Evolutionary conservation across 1,140 invertebrate species (phyloP), one percentile per base, ranked within the genome.

Genomic region (Tetramorium parvispinum): DNA sequence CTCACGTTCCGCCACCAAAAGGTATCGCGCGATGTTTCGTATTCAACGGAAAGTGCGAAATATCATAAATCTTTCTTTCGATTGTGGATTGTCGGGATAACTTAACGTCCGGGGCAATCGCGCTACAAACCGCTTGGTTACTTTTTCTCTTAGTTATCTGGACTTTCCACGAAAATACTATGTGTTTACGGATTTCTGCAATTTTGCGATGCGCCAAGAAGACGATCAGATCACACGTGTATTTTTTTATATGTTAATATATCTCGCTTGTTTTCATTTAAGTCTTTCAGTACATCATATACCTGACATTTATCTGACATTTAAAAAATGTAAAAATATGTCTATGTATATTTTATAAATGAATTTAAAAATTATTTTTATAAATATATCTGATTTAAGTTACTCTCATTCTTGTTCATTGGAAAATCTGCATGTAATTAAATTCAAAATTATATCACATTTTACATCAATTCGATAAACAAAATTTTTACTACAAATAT

Each of bases 11-110:
- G 24, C 53, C 53, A 18, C 53, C 79, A 7, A 83, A 83, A 83
- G 79, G 40, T 83, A 83, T 83, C 73, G 61, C 73, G 61, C 71
- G 49, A 37, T 49, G 51, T 86, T 86, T 86, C 32, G 51, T 86
- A 86, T 86, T 81, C 85, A 86, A 49, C 73, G 63, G 57, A 32
- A 86, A 86, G 75, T 75, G 59, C 76, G 75, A 86, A 24, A 81
- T 79, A 68, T 68, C 85, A 55, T 86, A 86, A 86, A 86, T 91
- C 89, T 83, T 78, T 87, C 87, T 86, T 87, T 86, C 86, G 85
- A 53, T 57, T 61, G 61, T 27, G 51, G 49, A 86, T 85, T 76
- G 51, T 81, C 85, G 75, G 40, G 76, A 86, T 86, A 79, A 79
- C 85, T 81, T 81, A 68, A 79, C 85, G 66, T 81, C 68, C 46